Percentiles rank a stretch among this genome's conserved stretches.
phyloP scores from a whole-genome alignment of 2,888 invertebrate genomes.

The Gymnoscelis rufifasciata region DNA sequence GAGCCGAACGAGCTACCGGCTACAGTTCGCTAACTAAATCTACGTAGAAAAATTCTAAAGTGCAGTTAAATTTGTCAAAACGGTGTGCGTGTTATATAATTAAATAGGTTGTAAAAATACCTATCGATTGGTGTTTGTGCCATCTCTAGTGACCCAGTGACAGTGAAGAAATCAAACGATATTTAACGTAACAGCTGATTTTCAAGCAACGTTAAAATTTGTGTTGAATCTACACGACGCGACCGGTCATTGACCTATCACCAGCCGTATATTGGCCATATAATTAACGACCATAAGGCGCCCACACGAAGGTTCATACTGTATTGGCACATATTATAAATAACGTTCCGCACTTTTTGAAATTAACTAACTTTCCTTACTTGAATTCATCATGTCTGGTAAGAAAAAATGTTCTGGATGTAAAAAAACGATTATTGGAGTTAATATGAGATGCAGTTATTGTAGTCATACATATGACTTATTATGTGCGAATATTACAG shows the following conservation, averaged over 20 bases:
- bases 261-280: no score
- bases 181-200: neutral
- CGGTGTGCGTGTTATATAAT: neutral
- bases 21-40: neutral
- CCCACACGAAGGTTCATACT: no score
- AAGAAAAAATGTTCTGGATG: neutral
- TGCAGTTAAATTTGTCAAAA: neutral
- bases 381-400: neutral
- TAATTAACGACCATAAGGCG: no score
- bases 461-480: neutral
- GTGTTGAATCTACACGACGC: no score
- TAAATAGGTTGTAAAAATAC: neutral
- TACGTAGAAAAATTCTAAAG: neutral
- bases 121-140: neutral
- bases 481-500: neutral
- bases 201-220: no score
- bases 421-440: neutral
- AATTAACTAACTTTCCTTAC: neutral
- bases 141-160: neutral
- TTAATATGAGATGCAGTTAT: neutral
- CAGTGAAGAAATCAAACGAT: neutral
- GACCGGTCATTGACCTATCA: no score
- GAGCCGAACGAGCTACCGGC: neutral
- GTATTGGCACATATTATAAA: neutral
- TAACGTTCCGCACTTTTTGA: neutral